phyloP scores from a whole-genome alignment of 2,797 vertebrate genomes.

The Apodemus agrarius region DNA sequence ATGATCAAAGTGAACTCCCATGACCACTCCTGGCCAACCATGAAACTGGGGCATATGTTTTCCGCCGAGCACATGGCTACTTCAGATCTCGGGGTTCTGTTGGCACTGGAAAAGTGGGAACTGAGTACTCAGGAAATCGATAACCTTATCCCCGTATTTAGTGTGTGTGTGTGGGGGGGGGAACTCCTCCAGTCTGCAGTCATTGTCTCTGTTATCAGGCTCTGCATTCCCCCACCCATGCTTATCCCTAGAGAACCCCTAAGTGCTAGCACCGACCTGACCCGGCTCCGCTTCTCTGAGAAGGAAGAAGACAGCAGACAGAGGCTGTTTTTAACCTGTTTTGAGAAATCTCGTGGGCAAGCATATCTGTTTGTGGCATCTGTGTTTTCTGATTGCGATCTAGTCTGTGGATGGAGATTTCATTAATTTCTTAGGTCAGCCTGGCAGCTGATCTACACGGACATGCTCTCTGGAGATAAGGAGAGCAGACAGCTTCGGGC shows the following conservation, averaged over 20 bases:
- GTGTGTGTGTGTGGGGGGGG: too few relatives aligned
- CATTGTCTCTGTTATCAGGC: not conserved
- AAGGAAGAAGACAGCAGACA: not conserved
- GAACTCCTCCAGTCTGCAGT: not conserved
- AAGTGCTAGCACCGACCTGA: not conserved
- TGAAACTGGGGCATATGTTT: not conserved
- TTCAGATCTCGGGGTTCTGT: not conserved
- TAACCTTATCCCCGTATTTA: not conserved
- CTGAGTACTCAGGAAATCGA: not conserved
- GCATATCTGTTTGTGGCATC: not conserved
- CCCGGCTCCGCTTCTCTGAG: not conserved
- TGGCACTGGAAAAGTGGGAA: not conserved
- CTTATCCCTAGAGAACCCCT: not conserved
- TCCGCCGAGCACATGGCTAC: not conserved
- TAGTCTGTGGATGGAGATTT: constrained; percentile 15
- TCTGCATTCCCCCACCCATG: not conserved
- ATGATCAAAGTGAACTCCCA: not conserved
- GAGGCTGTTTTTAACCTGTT: not conserved
- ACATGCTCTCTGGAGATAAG: not conserved
- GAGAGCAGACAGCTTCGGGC: constrained; percentile 19
- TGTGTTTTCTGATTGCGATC: constrained; percentile 26
- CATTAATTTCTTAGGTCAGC: constrained; percentile 39
- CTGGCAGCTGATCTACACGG: constrained; percentile 25
- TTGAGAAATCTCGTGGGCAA: not conserved
- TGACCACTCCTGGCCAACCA: not conserved